These are phyloP conservation scores for Drosophila hydei DNA, from an alignment of 1,140 invertebrate genomes.

Conservation along the genomic window DNA sequence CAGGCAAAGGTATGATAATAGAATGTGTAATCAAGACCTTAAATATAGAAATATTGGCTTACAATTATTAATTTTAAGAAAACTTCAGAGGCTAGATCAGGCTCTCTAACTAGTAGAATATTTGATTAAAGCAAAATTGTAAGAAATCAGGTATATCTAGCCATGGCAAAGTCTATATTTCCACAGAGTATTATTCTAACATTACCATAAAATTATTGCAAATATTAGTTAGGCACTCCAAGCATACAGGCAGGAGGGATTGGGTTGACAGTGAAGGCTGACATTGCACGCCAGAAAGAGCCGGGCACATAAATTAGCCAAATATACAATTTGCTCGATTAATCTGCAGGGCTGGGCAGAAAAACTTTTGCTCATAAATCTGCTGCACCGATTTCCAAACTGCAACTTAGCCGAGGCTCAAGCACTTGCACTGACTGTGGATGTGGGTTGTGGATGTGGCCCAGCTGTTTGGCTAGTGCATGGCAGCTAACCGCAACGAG, in stretches of 20 bases:
- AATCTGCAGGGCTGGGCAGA: constrained; percentile 73
- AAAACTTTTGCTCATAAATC: constrained; percentile 76
- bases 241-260: too few relatives aligned
- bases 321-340: constrained; percentile 81
- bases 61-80: too few relatives aligned
- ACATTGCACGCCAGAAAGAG: neutral
- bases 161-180: neutral
- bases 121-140: too few relatives aligned
- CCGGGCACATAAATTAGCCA: constrained; percentile 65
- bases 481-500: constrained; percentile 65
- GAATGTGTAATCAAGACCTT: too few relatives aligned
- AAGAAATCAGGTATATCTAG: too few relatives aligned
- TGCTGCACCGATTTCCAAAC: constrained; percentile 38
- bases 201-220: neutral
- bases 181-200: too few relatives aligned
- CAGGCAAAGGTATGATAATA: too few relatives aligned
- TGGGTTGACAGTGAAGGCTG: too few relatives aligned
- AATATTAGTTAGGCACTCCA: neutral
- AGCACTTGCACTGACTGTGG: neutral
- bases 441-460: constrained; percentile 5
- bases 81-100: too few relatives aligned
- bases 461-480: constrained; percentile 59
- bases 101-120: too few relatives aligned
- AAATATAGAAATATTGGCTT: too few relatives aligned
- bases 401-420: constrained; percentile 14